phyloP scores from a whole-genome alignment of 1,140 invertebrate genomes.

The Arctopsyche grandis region DNA sequence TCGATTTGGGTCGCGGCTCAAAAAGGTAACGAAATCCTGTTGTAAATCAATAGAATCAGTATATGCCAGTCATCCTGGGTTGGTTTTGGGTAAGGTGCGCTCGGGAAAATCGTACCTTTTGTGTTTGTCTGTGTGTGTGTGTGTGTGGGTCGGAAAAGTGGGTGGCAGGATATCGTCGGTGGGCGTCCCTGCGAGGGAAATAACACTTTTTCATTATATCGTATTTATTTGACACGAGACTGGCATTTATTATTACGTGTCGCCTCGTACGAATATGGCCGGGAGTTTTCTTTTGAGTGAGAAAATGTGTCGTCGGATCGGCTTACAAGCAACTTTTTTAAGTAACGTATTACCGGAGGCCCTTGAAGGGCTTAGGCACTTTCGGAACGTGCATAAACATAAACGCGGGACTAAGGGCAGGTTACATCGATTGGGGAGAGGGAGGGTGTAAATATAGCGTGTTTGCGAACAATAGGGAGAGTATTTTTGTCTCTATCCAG shows the following conservation, averaged over 20 bases:
- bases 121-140: no score
- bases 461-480: not conserved
- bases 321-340: constrained; percentile 18
- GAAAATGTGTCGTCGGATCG: constrained; percentile 31
- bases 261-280: not conserved
- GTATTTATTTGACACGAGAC: constrained; percentile 31
- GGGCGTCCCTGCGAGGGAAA: not conserved
- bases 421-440: not conserved
- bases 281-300: constrained; percentile 17
- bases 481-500: no score
- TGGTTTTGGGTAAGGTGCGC: no score
- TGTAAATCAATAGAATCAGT: no score
- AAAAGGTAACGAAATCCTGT: no score
- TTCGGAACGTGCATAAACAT: constrained; percentile 9
- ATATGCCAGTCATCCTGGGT: no score
- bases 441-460: not conserved
- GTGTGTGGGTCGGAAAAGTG: no score
- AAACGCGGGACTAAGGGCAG: not conserved
- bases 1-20: no score
- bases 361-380: constrained; percentile 7
- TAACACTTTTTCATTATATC: constrained; percentile 36
- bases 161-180: not conserved
- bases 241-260: constrained; percentile 36
- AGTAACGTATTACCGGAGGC: constrained; percentile 14
- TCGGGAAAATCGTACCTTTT: no score